These are phyloP conservation scores for Leptinotarsa defecta DNA, from an alignment of 1,140 invertebrate genomes.

Conservation along the genomic window DNA sequence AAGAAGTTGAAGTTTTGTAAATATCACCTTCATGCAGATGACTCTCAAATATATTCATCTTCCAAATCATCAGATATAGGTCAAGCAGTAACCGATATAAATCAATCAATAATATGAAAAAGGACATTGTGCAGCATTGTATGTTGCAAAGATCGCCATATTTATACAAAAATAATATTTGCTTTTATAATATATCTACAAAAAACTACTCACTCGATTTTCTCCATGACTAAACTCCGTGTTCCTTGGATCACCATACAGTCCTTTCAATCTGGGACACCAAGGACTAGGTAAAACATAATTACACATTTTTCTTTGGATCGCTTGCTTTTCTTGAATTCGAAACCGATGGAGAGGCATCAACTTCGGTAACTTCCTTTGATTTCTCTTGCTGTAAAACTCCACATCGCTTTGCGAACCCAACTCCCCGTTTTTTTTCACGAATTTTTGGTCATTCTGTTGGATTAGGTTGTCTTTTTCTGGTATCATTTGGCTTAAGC, in stretches of 20 bases:
- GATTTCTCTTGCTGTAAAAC: slow-evolving; percentile 33
- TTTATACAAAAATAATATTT: too few species aligned
- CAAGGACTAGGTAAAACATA: slow-evolving; percentile 52
- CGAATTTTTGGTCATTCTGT: slow-evolving; percentile 1
- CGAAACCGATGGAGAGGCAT: slow-evolving; percentile 42
- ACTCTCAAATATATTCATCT: too few species aligned
- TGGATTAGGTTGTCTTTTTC: slow-evolving; percentile 10
- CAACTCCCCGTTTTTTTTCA: slow-evolving; percentile 39
- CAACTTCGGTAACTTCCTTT: slow-evolving; percentile 48
- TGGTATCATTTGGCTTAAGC: neutral
- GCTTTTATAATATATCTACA: too few species aligned
- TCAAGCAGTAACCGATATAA: too few species aligned
- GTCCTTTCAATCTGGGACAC: slow-evolving; percentile 43
- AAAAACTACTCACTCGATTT: neutral
- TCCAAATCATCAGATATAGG: too few species aligned
- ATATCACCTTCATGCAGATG: too few species aligned
- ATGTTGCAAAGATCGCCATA: too few species aligned
- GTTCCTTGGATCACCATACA: slow-evolving; percentile 48
- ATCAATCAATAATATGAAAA: too few species aligned
- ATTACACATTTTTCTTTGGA: slow-evolving; percentile 44
- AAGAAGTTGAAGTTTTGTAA: too few species aligned
- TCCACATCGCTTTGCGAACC: slow-evolving; percentile 2
- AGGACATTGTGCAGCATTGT: too few species aligned
- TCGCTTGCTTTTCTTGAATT: slow-evolving; percentile 31
- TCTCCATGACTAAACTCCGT: neutral